Evolutionary conservation across 2,888 invertebrate species (phyloP).

Genomic region (Gasteruption jaculator): DNA sequence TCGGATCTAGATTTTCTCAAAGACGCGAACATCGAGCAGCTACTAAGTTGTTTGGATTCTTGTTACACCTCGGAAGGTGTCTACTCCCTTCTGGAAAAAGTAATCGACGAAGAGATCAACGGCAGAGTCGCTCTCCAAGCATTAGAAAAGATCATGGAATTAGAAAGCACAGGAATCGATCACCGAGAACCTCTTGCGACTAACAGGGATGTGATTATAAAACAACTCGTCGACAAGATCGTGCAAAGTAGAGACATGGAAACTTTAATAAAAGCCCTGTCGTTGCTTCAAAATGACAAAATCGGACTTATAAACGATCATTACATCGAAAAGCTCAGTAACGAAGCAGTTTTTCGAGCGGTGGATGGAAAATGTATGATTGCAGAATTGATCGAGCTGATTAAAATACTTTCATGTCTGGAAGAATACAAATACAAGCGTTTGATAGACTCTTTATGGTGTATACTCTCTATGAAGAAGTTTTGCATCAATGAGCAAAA

Average conservation of each 20-base stretch:
- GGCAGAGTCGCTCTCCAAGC: constrained; percentile 51
- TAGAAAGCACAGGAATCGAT: constrained; percentile 41
- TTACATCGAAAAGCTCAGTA: constrained; percentile 56
- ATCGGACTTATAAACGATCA: constrained; percentile 34
- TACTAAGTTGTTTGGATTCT: constrained; percentile 26
- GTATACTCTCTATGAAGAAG: too few relatives aligned
- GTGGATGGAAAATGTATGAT: constrained; percentile 59
- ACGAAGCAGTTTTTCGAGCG: constrained; percentile 61
- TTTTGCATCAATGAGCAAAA: constrained; percentile 59
- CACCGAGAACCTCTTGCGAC: constrained; percentile 15
- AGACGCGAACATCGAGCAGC: constrained; percentile 35
- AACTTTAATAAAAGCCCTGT: constrained; percentile 49
- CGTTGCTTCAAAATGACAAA: constrained; percentile 44
- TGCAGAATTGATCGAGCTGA: constrained; percentile 59
- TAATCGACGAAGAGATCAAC: constrained; percentile 53
- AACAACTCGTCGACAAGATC: constrained; percentile 53
- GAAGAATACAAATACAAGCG: constrained; percentile 54
- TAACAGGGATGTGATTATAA: constrained; percentile 44
- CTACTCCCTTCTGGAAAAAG: constrained; percentile 49
- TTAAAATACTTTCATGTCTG: constrained; percentile 56
- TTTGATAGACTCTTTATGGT: constrained; percentile 64
- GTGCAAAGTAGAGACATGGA: constrained; percentile 45
- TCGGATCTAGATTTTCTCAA: constrained; percentile 26
- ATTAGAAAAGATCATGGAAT: constrained; percentile 50
- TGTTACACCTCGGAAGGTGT: constrained; percentile 33